phyloP scores from a whole-genome alignment of 2,888 invertebrate species.

The Drosophila yooni region DNA sequence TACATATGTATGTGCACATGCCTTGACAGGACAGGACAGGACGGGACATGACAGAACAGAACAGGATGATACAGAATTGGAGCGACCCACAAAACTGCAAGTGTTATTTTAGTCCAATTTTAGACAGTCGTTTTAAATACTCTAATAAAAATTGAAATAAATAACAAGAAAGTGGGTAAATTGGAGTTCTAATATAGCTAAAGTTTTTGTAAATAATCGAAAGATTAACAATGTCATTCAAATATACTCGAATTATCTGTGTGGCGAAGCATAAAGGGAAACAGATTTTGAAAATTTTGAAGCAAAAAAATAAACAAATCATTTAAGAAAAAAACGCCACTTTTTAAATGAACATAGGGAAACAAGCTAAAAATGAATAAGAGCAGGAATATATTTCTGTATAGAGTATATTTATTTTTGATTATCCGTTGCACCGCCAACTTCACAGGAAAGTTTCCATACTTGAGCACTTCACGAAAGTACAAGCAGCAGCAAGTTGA shows the following conservation, averaged over 20 bases:
- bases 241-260: not conserved
- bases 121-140: conserved; percentile 20
- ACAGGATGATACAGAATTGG: conserved; percentile 7
- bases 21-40: conserved; percentile 37
- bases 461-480: conserved; percentile 20
- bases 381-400: not conserved
- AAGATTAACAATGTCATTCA: not conserved
- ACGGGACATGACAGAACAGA: conserved; percentile 15
- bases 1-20: conserved; percentile 11
- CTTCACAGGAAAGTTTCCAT: conserved; percentile 36
- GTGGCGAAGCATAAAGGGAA: too few relatives aligned
- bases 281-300: not conserved
- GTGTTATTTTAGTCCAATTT: conserved; percentile 46
- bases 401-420: conserved; percentile 8
- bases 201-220: not conserved
- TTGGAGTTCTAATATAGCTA: not conserved
- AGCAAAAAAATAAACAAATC: not conserved
- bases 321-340: not conserved
- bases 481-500: conserved; percentile 56
- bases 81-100: conserved; percentile 58
- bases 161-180: not conserved
- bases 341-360: not conserved
- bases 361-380: not conserved
- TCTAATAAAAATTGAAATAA: conserved; percentile 11
- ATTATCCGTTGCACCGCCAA: conserved; percentile 10